Base-by-base conservation (phyloP, 2,797 vertebrate genomes). In the Channallabes apus region DNA sequence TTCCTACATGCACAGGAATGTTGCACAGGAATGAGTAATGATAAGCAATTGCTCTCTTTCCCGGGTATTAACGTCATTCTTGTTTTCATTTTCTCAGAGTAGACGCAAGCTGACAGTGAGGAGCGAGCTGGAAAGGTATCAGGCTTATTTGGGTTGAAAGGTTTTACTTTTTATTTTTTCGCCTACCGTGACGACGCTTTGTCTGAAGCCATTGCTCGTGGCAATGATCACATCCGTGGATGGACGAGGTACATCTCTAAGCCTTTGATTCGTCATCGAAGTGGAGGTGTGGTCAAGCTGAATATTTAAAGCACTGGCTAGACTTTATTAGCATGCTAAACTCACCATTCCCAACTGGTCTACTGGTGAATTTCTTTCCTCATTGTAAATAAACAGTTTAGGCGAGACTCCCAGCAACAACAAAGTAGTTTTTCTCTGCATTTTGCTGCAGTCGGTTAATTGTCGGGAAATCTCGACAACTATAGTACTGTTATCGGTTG, bases 1-100 rank as follows among this genome's bases (percentile, higher is more conserved):
- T 86, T 88, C 87, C 87, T 85, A 86, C 68, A 82, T 75, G 83
- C 58, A 79, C 80, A 82, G 87, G 85, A 41, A 41, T 41, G 38
- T 41, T 41, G 38, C 38, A 41, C 38, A 41, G 38, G 38, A 41
- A 41, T 41, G 18, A 61, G 32, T 27, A 24, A 78, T 79, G 6
- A 62, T 27, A n/a, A n/a, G 35, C 59, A 41, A 41, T 38, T 24
- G 32, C 6, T 20, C 51, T 20, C 32, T 32, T 58, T 56, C 8
- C 54, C 35, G 18, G 8, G 20, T 35, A 35, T 58, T 58, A 59
- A 77, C 22, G 54, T 18, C 73, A 77, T 32, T 18, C 17, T 1
- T 56, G n/a, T n/a, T n/a, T 18, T 35, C 9, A 5, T 35, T 61
- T 6, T 18, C 14, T 5, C 59, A n/a, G 22, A n/a, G 22, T 32